Conservation (phyloP, 2,797 vertebrate species). For the Falco biarmicus region DNA sequence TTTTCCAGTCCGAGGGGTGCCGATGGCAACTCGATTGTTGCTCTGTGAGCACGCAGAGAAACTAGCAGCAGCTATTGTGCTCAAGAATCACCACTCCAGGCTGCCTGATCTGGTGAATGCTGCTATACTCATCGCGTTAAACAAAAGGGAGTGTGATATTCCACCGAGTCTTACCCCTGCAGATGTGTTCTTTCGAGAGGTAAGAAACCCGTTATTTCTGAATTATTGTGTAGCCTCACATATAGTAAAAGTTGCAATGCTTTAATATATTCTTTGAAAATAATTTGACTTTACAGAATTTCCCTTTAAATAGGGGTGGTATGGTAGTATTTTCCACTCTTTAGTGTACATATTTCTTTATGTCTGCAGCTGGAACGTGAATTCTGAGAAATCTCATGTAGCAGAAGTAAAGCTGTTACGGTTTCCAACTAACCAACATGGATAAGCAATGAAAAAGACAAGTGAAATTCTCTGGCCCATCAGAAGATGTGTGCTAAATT, state of each 20-base stretch:
- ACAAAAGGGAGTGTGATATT: slow-evolving; percentile 76
- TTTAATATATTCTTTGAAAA: not conserved
- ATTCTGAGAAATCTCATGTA: not conserved
- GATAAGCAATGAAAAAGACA: not conserved
- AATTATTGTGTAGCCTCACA: not conserved
- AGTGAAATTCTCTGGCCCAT: not conserved
- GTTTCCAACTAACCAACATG: not conserved
- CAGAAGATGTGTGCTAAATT: not conserved
- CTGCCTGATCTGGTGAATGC: slow-evolving; percentile 86
- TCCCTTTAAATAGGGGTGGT: not conserved
- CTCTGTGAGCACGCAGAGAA: slow-evolving; percentile 95
- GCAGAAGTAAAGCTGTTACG: not conserved
- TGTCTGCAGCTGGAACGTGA: not conserved
- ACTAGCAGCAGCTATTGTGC: slow-evolving; percentile 87
- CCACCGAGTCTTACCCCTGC: slow-evolving; percentile 88
- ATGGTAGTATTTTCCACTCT: not conserved
- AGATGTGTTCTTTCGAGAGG: slow-evolving; percentile 96
- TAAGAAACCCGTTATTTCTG: slow-evolving; percentile 30
- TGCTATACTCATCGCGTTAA: slow-evolving; percentile 82
- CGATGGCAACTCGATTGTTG: slow-evolving; percentile 87
- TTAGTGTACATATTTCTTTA: not conserved
- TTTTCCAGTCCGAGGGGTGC: slow-evolving; percentile 75
- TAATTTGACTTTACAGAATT: not conserved
- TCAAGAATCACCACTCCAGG: slow-evolving; percentile 92
- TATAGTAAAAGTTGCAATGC: not conserved